A percentile compares a stretch with the other conserved stretches of the same genome.
Conservation (phyloP, 2,797 vertebrate genomes). For the Bovichtus diacanthus region DNA sequence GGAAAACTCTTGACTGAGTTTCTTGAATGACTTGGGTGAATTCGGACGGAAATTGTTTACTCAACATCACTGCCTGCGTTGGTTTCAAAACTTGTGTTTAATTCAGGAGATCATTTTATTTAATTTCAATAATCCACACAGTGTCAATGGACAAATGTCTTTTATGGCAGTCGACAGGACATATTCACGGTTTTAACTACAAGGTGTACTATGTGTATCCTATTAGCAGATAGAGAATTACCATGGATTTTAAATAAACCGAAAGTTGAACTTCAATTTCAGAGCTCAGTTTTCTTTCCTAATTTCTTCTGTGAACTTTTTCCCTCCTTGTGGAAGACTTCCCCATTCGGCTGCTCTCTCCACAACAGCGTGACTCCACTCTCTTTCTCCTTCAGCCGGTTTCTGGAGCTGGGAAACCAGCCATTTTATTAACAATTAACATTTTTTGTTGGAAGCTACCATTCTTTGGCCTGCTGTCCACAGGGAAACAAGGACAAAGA, state of each 20-base stretch:
- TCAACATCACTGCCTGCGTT: not conserved
- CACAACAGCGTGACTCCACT: conserved; percentile 31
- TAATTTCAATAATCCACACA: not conserved
- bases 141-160: not conserved
- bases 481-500: not conserved
- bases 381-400: not conserved
- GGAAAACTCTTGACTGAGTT: not conserved
- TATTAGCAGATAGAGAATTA: not conserved
- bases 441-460: not conserved
- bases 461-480: accelerated
- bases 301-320: not conserved
- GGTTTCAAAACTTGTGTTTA: too few relatives aligned
- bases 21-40: too few relatives aligned
- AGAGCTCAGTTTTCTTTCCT: not conserved
- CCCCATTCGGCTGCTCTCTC: conserved; percentile 34
- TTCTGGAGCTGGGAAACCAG: conserved; percentile 14
- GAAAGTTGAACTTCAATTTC: not conserved
- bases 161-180: not conserved
- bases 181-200: not conserved
- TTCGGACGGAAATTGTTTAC: not conserved
- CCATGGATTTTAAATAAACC: not conserved
- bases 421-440: not conserved
- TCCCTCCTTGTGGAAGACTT: conserved; percentile 29
- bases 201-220: not conserved
- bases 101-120: not conserved